Base-by-base conservation (phyloP, 2,888 invertebrate species). In the Agonum fuliginosum region DNA sequence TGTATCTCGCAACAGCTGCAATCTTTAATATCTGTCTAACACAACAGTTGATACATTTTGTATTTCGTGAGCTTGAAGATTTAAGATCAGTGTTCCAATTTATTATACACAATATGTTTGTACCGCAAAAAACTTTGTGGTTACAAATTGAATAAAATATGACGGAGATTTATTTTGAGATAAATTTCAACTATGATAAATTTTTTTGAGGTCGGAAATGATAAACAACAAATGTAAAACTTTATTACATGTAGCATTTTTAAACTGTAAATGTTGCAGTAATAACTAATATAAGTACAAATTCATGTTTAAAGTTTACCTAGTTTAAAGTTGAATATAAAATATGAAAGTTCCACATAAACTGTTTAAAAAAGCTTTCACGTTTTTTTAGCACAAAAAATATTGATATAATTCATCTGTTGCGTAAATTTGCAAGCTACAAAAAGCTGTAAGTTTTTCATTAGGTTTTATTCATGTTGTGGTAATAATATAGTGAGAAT, bases 21-120 rank as follows among this genome's bases (percentile, higher is more conserved):
- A 14, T 46, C 12, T 12, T 46, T 46, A 46, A 46, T 46, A 46
- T 46, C 46, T 46, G 46, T 46, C 46, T 14, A 14, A 46, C 17
- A 12, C n/a, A 3, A n/a, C 17, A 3, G 1, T 17, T 46, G 46
- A 46, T 46, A 17, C 46, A 46, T 46, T 43, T 2, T 46, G 12
- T 17, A 46, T 46, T 43, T 2, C 14, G 6, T n/a, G 14, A 6
- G 46, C 41, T 4, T 41, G 41, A 41, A 41, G 17, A 46, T 6
- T 46, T 1, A n/a, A 46, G 14, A 12, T 6, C 17, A 12, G 46
- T 46, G 17, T 46, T 46, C 17, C 46, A 46, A 14, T 46, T 46
- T 46, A 46, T 46, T 46, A 17, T 46, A 46, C 1, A 46, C 12
- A 17, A 19, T 46, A 3, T n/a, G n/a, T n/a, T 43, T 43, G 1